Percentiles rank a stretch among this genome's conserved stretches.
phyloP scores from a whole-genome alignment of 2,113 vertebrate species.

The Pampusana beccarii region DNA sequence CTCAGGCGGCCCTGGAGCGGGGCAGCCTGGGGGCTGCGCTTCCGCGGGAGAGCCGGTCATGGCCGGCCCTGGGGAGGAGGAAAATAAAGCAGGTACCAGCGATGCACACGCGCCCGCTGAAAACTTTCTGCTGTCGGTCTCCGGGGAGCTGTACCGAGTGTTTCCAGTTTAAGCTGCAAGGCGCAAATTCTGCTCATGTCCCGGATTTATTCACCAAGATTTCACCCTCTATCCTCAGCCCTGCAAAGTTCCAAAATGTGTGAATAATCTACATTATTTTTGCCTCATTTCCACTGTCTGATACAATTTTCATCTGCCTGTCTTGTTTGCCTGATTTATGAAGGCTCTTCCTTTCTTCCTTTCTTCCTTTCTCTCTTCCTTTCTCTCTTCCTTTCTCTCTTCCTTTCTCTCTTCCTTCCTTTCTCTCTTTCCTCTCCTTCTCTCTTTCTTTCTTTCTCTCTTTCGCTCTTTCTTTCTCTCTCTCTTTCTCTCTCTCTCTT shows the following conservation, averaged over 20 bases:
- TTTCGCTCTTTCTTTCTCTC: no score
- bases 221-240: background rate
- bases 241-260: background rate
- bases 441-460: background rate
- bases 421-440: no score
- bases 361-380: no score
- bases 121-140: background rate
- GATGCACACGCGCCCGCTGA: background rate
- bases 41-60: background rate
- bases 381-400: no score
- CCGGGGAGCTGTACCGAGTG: background rate
- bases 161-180: background rate
- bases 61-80: background rate
- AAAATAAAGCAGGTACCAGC: background rate
- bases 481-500: no score
- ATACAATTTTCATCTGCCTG: constrained; percentile 8
- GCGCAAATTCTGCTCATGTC: background rate
- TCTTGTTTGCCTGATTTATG: constrained; percentile 45
- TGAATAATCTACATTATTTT: constrained; percentile 40
- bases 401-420: no score
- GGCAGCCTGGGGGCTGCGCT: background rate
- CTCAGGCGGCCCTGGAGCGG: fast-evolving
- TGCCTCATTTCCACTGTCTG: constrained; percentile 22
- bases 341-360: background rate
- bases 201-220: background rate